A percentile compares a stretch with the other conserved stretches of the same genome.
Evolutionary conservation across 2,113 vertebrate species (phyloP).

Genomic region (Charina bottae): DNA sequence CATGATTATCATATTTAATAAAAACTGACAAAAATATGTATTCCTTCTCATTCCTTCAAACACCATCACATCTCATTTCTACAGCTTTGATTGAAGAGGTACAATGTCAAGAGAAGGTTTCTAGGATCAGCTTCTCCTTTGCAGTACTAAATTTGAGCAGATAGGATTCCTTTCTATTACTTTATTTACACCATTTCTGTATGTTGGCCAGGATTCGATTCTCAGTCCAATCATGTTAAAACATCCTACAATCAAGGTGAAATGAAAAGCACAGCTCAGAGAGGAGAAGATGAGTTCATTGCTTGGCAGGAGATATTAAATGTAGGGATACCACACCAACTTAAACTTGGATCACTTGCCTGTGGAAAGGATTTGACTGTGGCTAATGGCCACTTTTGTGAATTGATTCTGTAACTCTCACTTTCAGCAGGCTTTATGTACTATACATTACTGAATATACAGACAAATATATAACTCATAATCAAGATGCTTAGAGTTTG

Average conservation of each 20-base stretch:
- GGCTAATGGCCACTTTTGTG: neutral
- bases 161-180: neutral
- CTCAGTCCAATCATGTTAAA: neutral
- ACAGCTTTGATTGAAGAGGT: neutral
- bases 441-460: neutral
- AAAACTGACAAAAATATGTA: neutral
- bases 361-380: neutral
- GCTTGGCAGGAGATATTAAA: neutral
- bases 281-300: neutral
- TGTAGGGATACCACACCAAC: neutral
- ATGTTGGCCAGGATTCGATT: neutral
- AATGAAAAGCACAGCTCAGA: neutral
- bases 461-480: neutral
- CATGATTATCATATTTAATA: neutral
- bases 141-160: neutral
- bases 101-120: neutral
- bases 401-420: neutral
- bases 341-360: neutral
- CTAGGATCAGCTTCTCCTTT: neutral
- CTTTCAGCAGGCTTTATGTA: neutral
- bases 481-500: neutral
- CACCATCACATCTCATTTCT: neutral
- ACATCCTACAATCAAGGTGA: neutral
- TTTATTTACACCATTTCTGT: neutral
- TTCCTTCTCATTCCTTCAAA: neutral